These are phyloP conservation scores for Doris montereyensis DNA, from an alignment of 2,888 invertebrate genomes.

Conservation along the genomic window DNA sequence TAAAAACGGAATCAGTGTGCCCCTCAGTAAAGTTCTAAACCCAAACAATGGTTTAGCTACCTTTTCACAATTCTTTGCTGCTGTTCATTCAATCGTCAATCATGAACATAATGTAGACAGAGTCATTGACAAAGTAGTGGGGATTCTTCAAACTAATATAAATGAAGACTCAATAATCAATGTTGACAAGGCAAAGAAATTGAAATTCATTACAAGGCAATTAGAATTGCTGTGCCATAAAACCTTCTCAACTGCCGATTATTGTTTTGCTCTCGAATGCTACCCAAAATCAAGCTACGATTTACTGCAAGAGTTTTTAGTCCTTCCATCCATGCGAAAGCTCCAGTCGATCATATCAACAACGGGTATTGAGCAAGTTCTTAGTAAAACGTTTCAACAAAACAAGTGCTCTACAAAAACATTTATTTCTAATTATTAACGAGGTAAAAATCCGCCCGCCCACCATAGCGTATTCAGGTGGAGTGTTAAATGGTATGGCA, in stretches of 20 bases:
- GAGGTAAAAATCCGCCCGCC: conserved; percentile 8
- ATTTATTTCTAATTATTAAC: neutral
- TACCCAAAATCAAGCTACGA: neutral
- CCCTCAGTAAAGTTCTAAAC: neutral
- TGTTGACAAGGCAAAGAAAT: no score
- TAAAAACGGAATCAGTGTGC: conserved; percentile 1
- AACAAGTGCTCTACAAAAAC: neutral
- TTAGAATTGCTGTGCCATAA: neutral
- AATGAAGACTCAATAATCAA: no score
- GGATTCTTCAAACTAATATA: no score
- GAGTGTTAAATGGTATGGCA: conserved; percentile 2
- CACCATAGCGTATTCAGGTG: neutral
- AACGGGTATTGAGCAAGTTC: neutral
- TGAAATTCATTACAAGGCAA: neutral
- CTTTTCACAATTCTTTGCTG: neutral
- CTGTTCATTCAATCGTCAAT: neutral
- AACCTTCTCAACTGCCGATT: neutral
- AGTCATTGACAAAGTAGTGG: neutral
- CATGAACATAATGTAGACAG: neutral
- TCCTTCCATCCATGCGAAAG: neutral
- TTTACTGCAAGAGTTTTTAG: neutral
- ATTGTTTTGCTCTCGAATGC: conserved; percentile 7
- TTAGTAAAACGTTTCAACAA: neutral
- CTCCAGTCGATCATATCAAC: neutral
- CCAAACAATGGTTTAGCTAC: neutral